Percentiles rank a stretch among this genome's conserved stretches.
These are phyloP conservation scores for Cepphus grylle DNA, from an alignment of 2,113 vertebrate species.

Conservation along the genomic window DNA sequence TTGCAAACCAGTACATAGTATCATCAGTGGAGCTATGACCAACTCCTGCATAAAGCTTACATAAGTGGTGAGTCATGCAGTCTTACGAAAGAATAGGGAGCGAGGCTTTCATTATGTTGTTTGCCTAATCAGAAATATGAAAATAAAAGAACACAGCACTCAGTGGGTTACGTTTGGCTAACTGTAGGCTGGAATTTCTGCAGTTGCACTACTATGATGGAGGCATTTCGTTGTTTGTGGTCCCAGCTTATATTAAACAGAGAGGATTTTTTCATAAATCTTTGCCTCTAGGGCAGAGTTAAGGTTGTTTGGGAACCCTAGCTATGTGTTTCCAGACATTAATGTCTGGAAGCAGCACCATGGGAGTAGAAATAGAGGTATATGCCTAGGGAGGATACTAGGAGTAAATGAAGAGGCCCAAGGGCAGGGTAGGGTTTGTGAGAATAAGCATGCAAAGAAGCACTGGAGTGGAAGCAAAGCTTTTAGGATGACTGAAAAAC, in stretches of 20 bases:
- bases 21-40: constrained; percentile 59
- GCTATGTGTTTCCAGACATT: constrained; percentile 55
- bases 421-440: constrained; percentile 25
- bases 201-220: constrained; percentile 6
- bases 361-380: constrained; percentile 38
- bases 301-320: constrained; percentile 46
- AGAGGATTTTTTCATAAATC: constrained; percentile 57
- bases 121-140: constrained; percentile 60
- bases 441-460: neutral
- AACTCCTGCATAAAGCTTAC: constrained; percentile 32
- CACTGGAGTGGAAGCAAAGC: neutral
- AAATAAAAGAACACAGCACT: constrained; percentile 69
- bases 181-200: constrained; percentile 41
- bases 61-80: constrained; percentile 60
- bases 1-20: neutral
- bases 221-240: constrained; percentile 49
- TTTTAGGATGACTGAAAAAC: neutral
- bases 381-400: neutral
- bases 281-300: constrained; percentile 47
- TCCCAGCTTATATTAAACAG: constrained; percentile 65
- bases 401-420: constrained; percentile 41
- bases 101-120: constrained; percentile 53
- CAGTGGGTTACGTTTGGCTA: constrained; percentile 60
- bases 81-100: constrained; percentile 20
- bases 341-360: constrained; percentile 53